Base-by-base conservation (phyloP, 2,888 invertebrate species). In the Drosophila parthenogenetica region DNA sequence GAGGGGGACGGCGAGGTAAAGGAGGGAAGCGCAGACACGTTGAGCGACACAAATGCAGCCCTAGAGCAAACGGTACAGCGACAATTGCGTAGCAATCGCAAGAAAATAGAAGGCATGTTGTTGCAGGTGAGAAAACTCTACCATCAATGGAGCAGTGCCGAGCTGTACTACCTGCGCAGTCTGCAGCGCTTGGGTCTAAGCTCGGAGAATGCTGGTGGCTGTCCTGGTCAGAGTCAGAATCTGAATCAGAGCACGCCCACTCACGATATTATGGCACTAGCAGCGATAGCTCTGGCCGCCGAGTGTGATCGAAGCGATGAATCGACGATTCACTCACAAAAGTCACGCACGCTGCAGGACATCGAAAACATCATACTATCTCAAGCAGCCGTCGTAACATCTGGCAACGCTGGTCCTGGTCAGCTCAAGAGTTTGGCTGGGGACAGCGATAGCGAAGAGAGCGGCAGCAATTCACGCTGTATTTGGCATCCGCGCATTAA, bases 401-500 rank as follows among this genome's bases (percentile, higher is more conserved):
- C 29, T 29, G 29, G 29, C 29, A 29, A 29, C 29, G 8, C 29
- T 29, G 29, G 29, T 8, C 29, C 29, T 29, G 29, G 29, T 8
- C 29, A 8, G 29, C 8, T 8, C 29, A 29, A 29, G 8, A 29
- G 29, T 29, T 11, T 13, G 13, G 2, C 35, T 35, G 35, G 11
- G 13, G 35, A 35, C 35, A 35, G n/a, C 2, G 64, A 60, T 42
- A 79, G 59, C 57, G 67, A 45, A 3, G 49, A 68, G 29, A 50
- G 17, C 35, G 76, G 39, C 0, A 35, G 45, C 2, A 13, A 45
- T 1, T 83, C 90, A 0, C 37, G 65, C 3, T 91, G 90, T 35
- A 81, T 90, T 53, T 91, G 91, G 90, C 90, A 90, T 61, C 74
- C 83, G 5, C 79, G 73, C 29, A 71, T 76, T n/a, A 50, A 49